Evolutionary conservation across 2,888 invertebrate genomes (phyloP).

Genomic region (Orthonychiurus folsomi): DNA sequence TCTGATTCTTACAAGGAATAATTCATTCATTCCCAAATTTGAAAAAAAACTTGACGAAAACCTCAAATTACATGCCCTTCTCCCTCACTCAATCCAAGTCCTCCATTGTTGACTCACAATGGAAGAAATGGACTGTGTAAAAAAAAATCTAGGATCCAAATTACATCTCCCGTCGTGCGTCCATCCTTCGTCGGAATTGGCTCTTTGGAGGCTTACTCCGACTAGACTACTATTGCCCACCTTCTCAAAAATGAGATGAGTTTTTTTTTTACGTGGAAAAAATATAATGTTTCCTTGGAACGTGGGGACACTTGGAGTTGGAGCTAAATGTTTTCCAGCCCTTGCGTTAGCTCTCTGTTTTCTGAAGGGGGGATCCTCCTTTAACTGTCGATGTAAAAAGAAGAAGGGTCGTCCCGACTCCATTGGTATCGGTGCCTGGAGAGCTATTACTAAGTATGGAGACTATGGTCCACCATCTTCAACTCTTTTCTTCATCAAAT

Average conservation of each 20-base stretch:
- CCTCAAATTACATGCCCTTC: too few species aligned
- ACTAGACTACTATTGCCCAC: too few species aligned
- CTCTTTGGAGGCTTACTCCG: too few species aligned
- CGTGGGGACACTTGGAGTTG: too few species aligned
- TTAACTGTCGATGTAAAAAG: constrained; percentile 17
- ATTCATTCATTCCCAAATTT: neutral
- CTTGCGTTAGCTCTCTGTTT: neutral
- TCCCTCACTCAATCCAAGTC: neutral
- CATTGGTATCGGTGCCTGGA: constrained; percentile 38
- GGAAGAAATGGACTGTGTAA: neutral
- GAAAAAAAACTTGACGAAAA: neutral
- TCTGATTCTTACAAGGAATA: neutral
- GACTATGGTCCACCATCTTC: neutral
- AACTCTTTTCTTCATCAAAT: neutral
- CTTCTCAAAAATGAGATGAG: too few species aligned
- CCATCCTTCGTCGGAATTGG: neutral
- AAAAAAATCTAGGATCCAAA: neutral
- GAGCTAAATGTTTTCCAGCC: too few species aligned
- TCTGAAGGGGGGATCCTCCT: neutral
- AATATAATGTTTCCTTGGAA: too few species aligned
- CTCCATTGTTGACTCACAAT: neutral
- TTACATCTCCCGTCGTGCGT: neutral
- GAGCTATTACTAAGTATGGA: constrained; percentile 33
- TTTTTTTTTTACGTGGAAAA: too few species aligned
- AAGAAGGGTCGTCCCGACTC: constrained; percentile 8